A percentile compares a stretch with the other conserved stretches of the same genome.
These are phyloP conservation scores for Acromyrmex heyeri DNA, from an alignment of 1,140 invertebrate genomes.

Conservation along the genomic window DNA sequence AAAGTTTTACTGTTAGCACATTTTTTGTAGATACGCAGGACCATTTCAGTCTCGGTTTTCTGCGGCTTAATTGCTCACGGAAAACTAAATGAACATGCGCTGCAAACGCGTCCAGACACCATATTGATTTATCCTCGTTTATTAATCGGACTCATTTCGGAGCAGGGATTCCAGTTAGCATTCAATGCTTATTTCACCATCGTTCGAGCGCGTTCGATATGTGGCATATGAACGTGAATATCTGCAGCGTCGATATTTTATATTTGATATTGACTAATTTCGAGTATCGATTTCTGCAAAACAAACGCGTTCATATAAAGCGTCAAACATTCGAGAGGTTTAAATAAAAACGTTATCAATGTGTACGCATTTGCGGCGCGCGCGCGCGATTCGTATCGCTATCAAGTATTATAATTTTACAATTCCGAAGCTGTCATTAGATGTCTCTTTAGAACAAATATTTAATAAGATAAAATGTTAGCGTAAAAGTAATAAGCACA, in stretches of 20 bases:
- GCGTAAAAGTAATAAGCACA: conserved; percentile 24
- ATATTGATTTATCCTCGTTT: conserved; percentile 50
- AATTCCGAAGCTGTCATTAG: neutral
- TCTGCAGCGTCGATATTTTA: neutral
- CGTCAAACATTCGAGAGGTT: neutral
- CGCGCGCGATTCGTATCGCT: neutral
- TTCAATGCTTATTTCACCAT: conserved; percentile 38
- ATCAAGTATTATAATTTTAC: neutral
- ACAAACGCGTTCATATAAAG: neutral
- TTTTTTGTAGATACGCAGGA: neutral
- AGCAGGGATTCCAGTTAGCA: conserved; percentile 15
- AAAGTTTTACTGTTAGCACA: neutral
- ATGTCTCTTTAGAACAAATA: neutral
- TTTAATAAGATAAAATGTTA: neutral
- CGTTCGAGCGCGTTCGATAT: neutral
- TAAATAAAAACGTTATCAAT: conserved; percentile 6
- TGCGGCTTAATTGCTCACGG: conserved; percentile 28
- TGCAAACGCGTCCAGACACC: neutral
- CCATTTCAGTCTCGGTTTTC: conserved; percentile 1
- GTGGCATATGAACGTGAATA: neutral
- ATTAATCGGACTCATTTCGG: conserved; percentile 39
- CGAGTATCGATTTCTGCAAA: neutral
- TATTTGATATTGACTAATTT: conserved; percentile 46
- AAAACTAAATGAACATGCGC: conserved; percentile 30
- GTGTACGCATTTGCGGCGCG: neutral